Evolutionary conservation across 2,888 invertebrate genomes (phyloP).

Genomic region (Erebia epiphron): DNA sequence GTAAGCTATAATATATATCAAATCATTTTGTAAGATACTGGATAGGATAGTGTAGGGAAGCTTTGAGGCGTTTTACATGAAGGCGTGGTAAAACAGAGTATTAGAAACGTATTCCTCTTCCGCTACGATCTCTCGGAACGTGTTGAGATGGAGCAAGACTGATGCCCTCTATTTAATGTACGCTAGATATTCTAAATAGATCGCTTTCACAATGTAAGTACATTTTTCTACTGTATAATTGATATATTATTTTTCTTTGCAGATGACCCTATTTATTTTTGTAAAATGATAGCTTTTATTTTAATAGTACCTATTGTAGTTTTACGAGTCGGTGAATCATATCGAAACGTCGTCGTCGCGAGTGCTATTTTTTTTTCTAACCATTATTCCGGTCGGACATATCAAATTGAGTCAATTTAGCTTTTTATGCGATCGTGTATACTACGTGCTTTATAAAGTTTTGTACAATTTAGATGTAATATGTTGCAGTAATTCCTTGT

Average conservation of each 20-base stretch:
- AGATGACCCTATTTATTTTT: constrained; percentile 71
- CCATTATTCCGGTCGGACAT: constrained; percentile 58
- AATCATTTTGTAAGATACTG: background rate
- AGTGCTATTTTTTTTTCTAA: constrained; percentile 27
- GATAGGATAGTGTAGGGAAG: background rate
- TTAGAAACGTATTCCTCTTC: constrained; percentile 25
- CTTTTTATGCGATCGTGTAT: constrained; percentile 54
- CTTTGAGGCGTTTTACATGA: constrained; percentile 9
- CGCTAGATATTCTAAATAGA: constrained; percentile 37
- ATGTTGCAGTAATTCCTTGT: constrained; percentile 72
- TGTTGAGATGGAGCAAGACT: constrained; percentile 42
- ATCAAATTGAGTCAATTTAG: constrained; percentile 63
- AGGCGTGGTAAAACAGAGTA: constrained; percentile 15
- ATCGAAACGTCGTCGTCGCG: constrained; percentile 20
- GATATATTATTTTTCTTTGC: constrained; percentile 50
- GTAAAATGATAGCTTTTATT: constrained; percentile 50
- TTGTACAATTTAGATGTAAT: constrained; percentile 57
- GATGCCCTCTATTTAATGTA: constrained; percentile 48
- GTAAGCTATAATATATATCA: background rate
- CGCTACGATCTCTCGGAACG: constrained; percentile 18
- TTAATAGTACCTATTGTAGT: constrained; percentile 20
- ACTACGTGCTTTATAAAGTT: constrained; percentile 41
- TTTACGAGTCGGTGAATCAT: constrained; percentile 14
- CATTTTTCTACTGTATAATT: constrained; percentile 35
- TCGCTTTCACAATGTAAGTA: constrained; percentile 33